These are phyloP conservation scores for Trichopria drosophilae DNA, from an alignment of 2,888 invertebrate genomes.

Conservation along the genomic window DNA sequence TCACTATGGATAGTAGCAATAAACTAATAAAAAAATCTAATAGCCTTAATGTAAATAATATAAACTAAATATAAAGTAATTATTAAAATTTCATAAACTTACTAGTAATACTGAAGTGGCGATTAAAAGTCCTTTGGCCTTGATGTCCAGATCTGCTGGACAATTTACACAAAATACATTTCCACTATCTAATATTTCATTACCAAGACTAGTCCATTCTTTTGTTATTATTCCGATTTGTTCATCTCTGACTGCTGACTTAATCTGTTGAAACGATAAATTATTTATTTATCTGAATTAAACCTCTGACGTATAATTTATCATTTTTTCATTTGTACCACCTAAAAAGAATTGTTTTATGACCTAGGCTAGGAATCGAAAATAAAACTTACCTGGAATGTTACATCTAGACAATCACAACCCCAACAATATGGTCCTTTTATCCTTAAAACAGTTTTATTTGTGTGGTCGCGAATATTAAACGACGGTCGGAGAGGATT, in stretches of 20 bases:
- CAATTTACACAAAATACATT: slow-evolving; percentile 91
- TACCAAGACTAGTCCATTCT: slow-evolving; percentile 81
- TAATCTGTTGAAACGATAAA: slow-evolving; percentile 61
- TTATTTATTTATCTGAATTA: slow-evolving; percentile 4
- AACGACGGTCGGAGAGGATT: slow-evolving; percentile 74
- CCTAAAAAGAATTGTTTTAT: too few relatives aligned
- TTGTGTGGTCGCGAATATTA: slow-evolving; percentile 72
- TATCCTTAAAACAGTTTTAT: slow-evolving; percentile 75
- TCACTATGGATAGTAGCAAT: too few relatives aligned
- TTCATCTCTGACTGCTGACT: slow-evolving; percentile 73
- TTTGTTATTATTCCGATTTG: slow-evolving; percentile 86
- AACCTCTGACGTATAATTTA: not conserved
- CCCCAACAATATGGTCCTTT: slow-evolving; percentile 85
- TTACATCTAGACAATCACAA: slow-evolving; percentile 68
- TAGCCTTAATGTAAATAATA: not conserved
- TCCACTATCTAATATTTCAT: slow-evolving; percentile 83
- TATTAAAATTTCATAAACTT: slow-evolving; percentile 55
- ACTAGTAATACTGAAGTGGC: slow-evolving; percentile 82
- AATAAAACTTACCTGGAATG: slow-evolving; percentile 69
- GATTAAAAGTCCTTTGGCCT: slow-evolving; percentile 77
- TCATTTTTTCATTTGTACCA: too few relatives aligned
- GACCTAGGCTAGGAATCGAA: too few relatives aligned
- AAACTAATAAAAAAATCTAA: too few relatives aligned
- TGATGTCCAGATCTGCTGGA: slow-evolving; percentile 84
- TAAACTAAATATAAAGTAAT: not conserved